Conservation (phyloP, 2,113 vertebrate species). For the Pelobates fuscus region DNA sequence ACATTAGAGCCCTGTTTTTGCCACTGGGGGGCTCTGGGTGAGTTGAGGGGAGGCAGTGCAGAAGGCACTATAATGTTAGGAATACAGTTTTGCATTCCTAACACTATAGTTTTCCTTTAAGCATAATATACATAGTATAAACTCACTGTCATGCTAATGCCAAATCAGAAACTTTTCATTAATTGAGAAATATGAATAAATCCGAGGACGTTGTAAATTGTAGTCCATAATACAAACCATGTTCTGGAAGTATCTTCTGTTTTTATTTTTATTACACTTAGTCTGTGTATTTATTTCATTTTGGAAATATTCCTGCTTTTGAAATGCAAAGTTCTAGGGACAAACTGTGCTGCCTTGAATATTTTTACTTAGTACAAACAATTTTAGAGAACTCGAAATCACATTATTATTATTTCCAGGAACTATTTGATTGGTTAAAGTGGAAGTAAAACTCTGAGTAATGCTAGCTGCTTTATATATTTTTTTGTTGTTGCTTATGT, state of each 20-base stretch:
- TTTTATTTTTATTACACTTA: slow-evolving; percentile 20
- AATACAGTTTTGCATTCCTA: no score
- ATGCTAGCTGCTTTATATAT: background rate
- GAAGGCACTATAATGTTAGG: no score
- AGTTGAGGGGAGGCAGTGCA: no score
- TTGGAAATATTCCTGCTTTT: slow-evolving; percentile 18
- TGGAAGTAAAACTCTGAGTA: background rate
- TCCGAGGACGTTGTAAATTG: background rate
- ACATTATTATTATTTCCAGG: slow-evolving; percentile 17
- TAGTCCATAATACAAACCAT: slow-evolving; percentile 22
- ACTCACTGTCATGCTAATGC: background rate
- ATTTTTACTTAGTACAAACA: slow-evolving; percentile 7
- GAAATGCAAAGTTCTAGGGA: slow-evolving; percentile 23
- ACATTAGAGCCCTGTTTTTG: no score
- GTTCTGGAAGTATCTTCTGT: slow-evolving; percentile 28
- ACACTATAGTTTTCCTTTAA: no score
- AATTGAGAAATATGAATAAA: slow-evolving; percentile 19
- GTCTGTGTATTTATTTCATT: slow-evolving; percentile 22
- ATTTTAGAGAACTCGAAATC: background rate
- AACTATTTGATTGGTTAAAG: background rate
- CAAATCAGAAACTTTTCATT: slow-evolving; percentile 10
- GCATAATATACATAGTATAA: background rate
- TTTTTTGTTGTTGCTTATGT: background rate
- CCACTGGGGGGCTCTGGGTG: no score
- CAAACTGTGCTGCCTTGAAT: slow-evolving; percentile 9